Evolutionary conservation across 2,888 invertebrate genomes (phyloP), one percentile per base, ranked within the genome.

Genomic region (Scaptomyza caliginosa): DNA sequence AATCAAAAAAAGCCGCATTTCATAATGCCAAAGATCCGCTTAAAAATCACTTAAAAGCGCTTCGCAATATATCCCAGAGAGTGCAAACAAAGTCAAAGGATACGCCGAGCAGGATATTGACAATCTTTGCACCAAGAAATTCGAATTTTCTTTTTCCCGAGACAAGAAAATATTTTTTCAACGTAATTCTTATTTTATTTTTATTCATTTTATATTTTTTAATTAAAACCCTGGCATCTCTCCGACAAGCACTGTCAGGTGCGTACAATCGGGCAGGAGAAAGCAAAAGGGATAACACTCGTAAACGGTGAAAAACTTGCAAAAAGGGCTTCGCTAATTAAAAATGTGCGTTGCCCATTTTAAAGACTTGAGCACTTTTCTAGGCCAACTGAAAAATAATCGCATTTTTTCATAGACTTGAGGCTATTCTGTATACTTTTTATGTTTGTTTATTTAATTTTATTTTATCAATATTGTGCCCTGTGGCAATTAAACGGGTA

Each of bases 241-340:
- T 2, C 8, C 7, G 45, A 26, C n/a, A 17, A 16, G 21, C 13
- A 36, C 36, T 21, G 5, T 54, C 70, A 74, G 75, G 75, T 81
- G 68, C 55, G 52, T 19, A 56, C 13, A 13, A n/a, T 23, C 7
- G 13, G 28, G 28, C 11, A 28, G 26, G 26, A 24, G 6, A 13
- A 32, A 30, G 45, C 32, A 21, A 49, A 55, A 54, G 32, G 68
- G 58, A 60, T 67, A 77, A 55, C 49, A 28, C 10, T 16, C 46
- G 45, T 17, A 24, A 19, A n/a, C 19, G 36, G 19, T 13, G 28
- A 8, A 57, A 51, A 65, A 77, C 62, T 65, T 48, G 56, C 46
- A 54, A 67, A 34, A 62, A 79, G 75, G 48, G 64, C 51, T 57
- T 46, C 58, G 68, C 78, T 81, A 81, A 86, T 86, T 86, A 86